A percentile compares a stretch with the other conserved stretches of the same genome.
Evolutionary conservation across 2,797 vertebrate species (phyloP).

Genomic region (Gymnoscopelus microlampas): DNA sequence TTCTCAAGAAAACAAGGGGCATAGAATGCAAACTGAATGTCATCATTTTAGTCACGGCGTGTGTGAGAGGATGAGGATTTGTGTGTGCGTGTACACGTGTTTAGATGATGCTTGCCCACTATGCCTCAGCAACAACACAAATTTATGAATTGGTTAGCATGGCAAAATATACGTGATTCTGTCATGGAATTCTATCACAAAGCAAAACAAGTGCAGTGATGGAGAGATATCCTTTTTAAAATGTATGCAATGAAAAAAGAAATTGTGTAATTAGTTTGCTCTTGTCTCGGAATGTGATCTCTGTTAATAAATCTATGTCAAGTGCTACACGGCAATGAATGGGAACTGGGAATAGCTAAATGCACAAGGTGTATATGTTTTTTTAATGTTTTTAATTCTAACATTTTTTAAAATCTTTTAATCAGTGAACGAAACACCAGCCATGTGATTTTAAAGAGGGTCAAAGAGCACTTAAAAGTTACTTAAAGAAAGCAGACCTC

Average conservation of each 20-base stretch:
- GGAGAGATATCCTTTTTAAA: constrained; percentile 22
- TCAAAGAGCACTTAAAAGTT: constrained; percentile 44
- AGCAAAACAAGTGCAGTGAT: background rate
- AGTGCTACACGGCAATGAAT: constrained; percentile 37
- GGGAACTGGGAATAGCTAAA: constrained; percentile 49
- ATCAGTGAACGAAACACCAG: constrained; percentile 47
- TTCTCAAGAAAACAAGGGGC: constrained; percentile 8
- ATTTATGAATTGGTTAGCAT: constrained; percentile 18
- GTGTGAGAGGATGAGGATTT: constrained; percentile 23
- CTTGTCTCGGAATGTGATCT: constrained; percentile 52
- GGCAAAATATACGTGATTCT: constrained; percentile 31
- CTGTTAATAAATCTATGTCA: constrained; percentile 33
- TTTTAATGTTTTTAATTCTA: constrained; percentile 40
- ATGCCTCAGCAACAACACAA: constrained; percentile 30
- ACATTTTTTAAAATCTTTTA: constrained; percentile 28
- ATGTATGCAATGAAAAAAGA: constrained; percentile 47
- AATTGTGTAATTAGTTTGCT: constrained; percentile 37
- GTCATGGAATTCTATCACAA: constrained; percentile 22
- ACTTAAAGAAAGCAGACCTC: constrained; percentile 35
- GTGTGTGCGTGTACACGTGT: constrained; percentile 24
- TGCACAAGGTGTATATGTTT: constrained; percentile 55
- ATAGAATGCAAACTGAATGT: constrained; percentile 47
- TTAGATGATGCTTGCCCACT: constrained; percentile 2
- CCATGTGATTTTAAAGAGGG: constrained; percentile 40
- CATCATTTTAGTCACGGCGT: constrained; percentile 17